These are phyloP conservation scores for Strix aluco DNA, from an alignment of 2,113 vertebrate species.

Conservation along the genomic window DNA sequence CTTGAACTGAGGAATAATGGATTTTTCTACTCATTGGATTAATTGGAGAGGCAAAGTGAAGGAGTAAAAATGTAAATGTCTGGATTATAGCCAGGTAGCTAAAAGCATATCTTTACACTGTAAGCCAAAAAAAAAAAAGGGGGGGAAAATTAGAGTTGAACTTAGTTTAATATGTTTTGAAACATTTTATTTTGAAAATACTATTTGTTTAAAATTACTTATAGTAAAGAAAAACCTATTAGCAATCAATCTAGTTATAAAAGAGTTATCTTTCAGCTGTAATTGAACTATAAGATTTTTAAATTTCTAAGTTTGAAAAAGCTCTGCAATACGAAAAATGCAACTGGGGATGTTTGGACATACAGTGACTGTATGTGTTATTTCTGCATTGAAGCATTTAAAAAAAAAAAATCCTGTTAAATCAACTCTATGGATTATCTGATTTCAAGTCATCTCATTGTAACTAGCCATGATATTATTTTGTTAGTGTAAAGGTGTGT, in stretches of 20 bases:
- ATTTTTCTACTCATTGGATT: background rate
- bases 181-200: background rate
- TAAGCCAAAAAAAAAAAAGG: background rate
- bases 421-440: background rate
- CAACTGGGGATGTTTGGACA: background rate
- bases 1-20: background rate
- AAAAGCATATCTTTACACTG: background rate
- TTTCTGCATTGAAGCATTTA: background rate
- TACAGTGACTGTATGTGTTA: background rate
- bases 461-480: background rate
- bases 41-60: background rate
- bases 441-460: background rate
- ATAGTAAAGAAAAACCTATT: background rate
- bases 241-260: background rate
- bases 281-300: background rate
- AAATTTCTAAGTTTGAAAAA: background rate
- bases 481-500: background rate
- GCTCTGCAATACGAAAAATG: background rate
- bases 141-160: background rate
- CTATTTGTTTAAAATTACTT: background rate
- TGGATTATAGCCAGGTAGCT: background rate
- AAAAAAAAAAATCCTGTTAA: background rate
- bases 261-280: background rate
- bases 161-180: background rate
- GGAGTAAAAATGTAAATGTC: background rate